A percentile compares a stretch with the other conserved stretches of the same genome.
phyloP scores from a whole-genome alignment of 1,140 invertebrate genomes.

The Physella acuta region DNA sequence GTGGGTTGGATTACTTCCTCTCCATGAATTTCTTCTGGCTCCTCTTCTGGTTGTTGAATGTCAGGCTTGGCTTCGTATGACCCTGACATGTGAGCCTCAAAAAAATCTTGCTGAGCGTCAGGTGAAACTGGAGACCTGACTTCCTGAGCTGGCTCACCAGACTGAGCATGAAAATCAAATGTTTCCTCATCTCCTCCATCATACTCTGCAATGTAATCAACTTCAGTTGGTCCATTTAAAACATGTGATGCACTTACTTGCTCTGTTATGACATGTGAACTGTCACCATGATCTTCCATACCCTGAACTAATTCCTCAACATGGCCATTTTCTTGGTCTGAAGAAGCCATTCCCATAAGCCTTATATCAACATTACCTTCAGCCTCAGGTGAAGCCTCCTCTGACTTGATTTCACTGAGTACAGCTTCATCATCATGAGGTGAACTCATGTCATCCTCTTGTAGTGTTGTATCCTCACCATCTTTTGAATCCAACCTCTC shows the following conservation, averaged over 20 bases:
- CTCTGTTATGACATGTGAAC: neutral
- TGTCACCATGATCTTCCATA: neutral
- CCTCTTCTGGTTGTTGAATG: constrained; percentile 19
- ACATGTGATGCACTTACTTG: neutral
- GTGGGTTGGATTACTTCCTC: constrained; percentile 13
- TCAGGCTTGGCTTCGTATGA: constrained; percentile 17
- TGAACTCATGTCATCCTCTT: constrained; percentile 46
- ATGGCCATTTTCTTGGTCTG: constrained; percentile 19
- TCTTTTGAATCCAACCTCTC: constrained; percentile 28
- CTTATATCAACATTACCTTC: constrained; percentile 32
- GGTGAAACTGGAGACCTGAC: neutral
- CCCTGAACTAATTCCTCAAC: neutral
- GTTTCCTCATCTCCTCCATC: constrained; percentile 16
- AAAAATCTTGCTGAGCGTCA: neutral
- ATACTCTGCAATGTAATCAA: constrained; percentile 62
- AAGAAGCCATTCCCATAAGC: constrained; percentile 21
- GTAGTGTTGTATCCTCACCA: constrained; percentile 27
- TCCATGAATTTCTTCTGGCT: neutral
- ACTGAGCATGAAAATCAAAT: neutral
- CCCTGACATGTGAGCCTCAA: neutral
- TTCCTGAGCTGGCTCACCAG: neutral
- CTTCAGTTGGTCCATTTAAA: constrained; percentile 65
- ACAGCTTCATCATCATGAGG: constrained; percentile 62
- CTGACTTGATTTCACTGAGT: constrained; percentile 53
- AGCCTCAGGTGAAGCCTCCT: constrained; percentile 35